Evolutionary conservation across 2,888 invertebrate species (phyloP), one percentile per base, ranked within the genome.

Genomic region (Apomyelois bistriatella): DNA sequence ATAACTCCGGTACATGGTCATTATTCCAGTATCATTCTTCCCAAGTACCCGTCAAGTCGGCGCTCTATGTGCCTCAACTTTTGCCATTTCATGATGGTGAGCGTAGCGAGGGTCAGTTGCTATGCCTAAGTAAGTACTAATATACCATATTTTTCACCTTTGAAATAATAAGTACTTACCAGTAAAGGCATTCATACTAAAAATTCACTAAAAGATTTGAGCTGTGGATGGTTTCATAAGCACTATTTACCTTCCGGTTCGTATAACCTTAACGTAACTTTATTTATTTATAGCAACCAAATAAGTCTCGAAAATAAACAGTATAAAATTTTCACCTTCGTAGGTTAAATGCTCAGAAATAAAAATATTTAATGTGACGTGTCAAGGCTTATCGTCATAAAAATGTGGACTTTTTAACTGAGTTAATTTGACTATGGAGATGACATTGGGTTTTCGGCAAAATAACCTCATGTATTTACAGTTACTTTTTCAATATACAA

Each of bases 321-420:
- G 60, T 61, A 41, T 42, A 61, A 64, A 68, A 67, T 64, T 66
- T 65, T 72, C 61, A 64, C 65, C 70, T 68, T 67, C 62, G 49
- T 59, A 60, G 62, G 59, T 68, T 62, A 61, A 43, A 52, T 65
- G 61, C 61, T 49, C 43, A 54, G 55, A 58, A 55, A 57, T 62
- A 61, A 64, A 62, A 60, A 57, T 50, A 56, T 40, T 61, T 59
- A 55, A 51, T 53, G 51, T 52, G 43, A 57, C 58, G 56, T 62
- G 61, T 61, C 65, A 70, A 69, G 70, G 70, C 51, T 65, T 42
- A 51, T 48, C 52, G 54, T 49, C 48, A 49, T 38, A 30, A 50
- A 30, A 41, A 30, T 37, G 30, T 41, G 32, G 7, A 32, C 7
- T 41, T 38, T 40, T n/a, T 28, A 9, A 12, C n/a, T 15, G 43